These are phyloP conservation scores for Alca torda DNA, from an alignment of 2,797 vertebrate species.

Conservation along the genomic window DNA sequence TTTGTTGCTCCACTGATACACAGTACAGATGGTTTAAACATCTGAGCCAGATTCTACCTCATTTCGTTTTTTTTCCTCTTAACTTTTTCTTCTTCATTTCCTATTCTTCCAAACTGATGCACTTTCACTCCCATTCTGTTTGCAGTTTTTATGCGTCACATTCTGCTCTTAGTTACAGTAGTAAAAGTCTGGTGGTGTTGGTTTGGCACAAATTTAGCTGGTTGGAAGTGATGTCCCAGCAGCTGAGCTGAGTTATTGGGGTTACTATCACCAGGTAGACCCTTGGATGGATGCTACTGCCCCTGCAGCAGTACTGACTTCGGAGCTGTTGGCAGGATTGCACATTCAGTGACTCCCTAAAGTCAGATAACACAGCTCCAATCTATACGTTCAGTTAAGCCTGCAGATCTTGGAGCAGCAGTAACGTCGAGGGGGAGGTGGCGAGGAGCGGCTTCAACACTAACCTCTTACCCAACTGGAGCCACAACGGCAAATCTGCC, in stretches of 20 bases:
- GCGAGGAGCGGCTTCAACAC: background rate
- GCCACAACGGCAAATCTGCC: background rate
- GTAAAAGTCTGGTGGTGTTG: background rate
- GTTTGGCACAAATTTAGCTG: background rate
- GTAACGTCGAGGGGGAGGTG: background rate
- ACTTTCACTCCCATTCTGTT: background rate
- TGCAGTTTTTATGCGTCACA: background rate
- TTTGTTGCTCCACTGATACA: background rate
- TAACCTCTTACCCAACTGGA: background rate
- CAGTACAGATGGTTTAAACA: conserved; percentile 7
- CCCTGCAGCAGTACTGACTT: background rate
- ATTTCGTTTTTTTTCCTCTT: background rate
- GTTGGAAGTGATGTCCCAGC: background rate
- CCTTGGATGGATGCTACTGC: background rate
- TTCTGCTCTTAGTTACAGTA: background rate
- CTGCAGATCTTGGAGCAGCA: background rate
- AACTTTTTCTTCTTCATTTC: conserved; percentile 2
- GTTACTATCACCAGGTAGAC: background rate
- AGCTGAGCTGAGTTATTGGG: background rate
- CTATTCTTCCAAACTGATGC: background rate
- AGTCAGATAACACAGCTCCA: background rate
- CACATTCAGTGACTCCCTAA: background rate
- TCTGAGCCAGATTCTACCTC: conserved; percentile 18
- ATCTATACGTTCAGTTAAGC: background rate
- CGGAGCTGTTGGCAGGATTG: background rate